These are phyloP conservation scores for Spilarctia lutea DNA, from an alignment of 2,888 invertebrate genomes.

Conservation along the genomic window DNA sequence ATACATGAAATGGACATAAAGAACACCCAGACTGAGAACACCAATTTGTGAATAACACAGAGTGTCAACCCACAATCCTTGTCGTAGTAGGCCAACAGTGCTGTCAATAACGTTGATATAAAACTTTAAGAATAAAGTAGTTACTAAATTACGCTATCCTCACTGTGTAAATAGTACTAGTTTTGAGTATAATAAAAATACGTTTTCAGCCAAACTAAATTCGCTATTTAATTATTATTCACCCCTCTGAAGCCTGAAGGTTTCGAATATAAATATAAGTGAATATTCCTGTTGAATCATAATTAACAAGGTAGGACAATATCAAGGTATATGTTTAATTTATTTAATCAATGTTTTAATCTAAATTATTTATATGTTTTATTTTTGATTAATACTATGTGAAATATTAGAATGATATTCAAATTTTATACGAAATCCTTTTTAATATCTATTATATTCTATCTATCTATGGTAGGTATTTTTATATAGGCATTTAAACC, in stretches of 20 bases:
- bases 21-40: too few relatives aligned
- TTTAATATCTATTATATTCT: not conserved
- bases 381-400: not conserved
- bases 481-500: too few relatives aligned
- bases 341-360: conserved; percentile 3
- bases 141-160: not conserved
- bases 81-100: too few relatives aligned
- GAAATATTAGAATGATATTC: not conserved
- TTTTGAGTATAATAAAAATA: conserved; percentile 24
- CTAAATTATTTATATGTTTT: conserved; percentile 1
- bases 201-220: conserved; percentile 35
- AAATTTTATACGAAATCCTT: not conserved
- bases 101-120: too few relatives aligned
- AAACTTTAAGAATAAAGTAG: not conserved
- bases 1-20: too few relatives aligned
- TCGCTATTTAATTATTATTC: conserved; percentile 48
- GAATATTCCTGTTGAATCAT: conserved; percentile 49
- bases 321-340: conserved; percentile 19
- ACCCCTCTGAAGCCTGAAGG: conserved; percentile 42
- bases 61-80: too few relatives aligned
- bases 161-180: not conserved
- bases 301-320: conserved; percentile 38
- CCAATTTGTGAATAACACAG: too few relatives aligned
- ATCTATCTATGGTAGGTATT: too few relatives aligned
- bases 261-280: conserved; percentile 47